Evolutionary conservation across 35 echinoderm and acorn worm genomes (phyloP).

Genomic region (Apostichopus japonicus): DNA sequence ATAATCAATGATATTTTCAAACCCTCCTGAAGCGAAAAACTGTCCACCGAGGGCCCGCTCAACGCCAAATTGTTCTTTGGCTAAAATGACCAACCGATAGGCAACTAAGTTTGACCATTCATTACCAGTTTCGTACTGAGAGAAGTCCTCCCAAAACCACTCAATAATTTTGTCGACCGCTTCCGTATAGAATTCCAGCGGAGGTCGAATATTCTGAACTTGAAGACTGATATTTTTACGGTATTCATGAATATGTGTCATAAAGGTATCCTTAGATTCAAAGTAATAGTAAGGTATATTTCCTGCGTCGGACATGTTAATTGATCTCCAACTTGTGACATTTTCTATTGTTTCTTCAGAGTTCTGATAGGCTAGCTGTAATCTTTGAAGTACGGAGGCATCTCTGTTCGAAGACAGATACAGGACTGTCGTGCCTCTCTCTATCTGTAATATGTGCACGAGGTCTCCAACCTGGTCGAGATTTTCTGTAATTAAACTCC

Average conservation of each 20-base stretch:
- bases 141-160: background rate
- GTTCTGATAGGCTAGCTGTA: constrained; percentile 20
- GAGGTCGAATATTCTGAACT: background rate
- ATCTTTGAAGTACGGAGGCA: background rate
- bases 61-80: constrained; percentile 69
- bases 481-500: constrained; percentile 17
- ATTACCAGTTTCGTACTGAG: background rate
- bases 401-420: constrained; percentile 38
- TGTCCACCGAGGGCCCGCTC: constrained; percentile 63
- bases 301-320: background rate
- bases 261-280: constrained; percentile 47
- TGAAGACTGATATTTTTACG: background rate
- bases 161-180: constrained; percentile 56
- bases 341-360: constrained; percentile 49
- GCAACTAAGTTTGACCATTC: constrained; percentile 45
- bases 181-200: constrained; percentile 41
- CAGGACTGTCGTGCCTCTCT: constrained; percentile 55
- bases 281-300: constrained; percentile 16
- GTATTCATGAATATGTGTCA: constrained; percentile 9
- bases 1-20: constrained; percentile 28
- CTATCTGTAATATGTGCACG: constrained; percentile 65
- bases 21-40: constrained; percentile 67
- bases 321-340: constrained; percentile 15
- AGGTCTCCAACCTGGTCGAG: constrained; percentile 56
- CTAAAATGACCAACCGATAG: constrained; percentile 68